phyloP scores from a whole-genome alignment of 2,888 invertebrate species.

The Andrena marginata region DNA sequence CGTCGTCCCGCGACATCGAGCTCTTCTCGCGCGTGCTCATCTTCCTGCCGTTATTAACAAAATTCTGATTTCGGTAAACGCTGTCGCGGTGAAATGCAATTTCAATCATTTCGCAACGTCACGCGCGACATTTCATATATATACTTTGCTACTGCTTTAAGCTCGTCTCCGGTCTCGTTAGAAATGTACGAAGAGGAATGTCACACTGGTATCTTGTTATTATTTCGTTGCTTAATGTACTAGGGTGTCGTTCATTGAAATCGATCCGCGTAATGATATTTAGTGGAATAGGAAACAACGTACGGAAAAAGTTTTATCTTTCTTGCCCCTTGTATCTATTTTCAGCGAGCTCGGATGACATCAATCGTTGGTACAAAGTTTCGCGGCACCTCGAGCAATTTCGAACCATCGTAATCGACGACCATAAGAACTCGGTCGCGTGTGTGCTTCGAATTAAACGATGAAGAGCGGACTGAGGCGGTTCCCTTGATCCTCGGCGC shows the following conservation, averaged over 20 bases:
- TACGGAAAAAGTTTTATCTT: background rate
- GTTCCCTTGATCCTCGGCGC: background rate
- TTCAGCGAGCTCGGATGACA: background rate
- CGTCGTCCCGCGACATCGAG: conserved; percentile 26
- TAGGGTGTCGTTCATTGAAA: background rate
- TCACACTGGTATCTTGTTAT: background rate
- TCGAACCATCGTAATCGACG: background rate
- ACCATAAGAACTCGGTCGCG: background rate
- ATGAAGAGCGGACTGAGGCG: conserved; percentile 17
- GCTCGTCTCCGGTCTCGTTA: background rate
- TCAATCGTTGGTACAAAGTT: background rate
- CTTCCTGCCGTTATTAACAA: conserved; percentile 16
- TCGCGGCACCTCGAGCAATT: background rate
- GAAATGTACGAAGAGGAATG: background rate
- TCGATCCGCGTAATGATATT: background rate
- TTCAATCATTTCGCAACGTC: background rate
- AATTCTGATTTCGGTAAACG: background rate
- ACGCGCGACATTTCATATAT: background rate
- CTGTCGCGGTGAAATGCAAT: background rate
- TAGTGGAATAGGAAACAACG: background rate
- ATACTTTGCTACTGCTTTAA: background rate
- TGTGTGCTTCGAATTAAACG: background rate
- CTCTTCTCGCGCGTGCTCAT: conserved; percentile 42
- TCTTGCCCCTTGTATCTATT: background rate
- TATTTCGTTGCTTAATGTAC: background rate